Evolutionary conservation across 2,797 vertebrate species (phyloP), one percentile per base, ranked within the genome.

Genomic region (Synanceia verrucosa): DNA sequence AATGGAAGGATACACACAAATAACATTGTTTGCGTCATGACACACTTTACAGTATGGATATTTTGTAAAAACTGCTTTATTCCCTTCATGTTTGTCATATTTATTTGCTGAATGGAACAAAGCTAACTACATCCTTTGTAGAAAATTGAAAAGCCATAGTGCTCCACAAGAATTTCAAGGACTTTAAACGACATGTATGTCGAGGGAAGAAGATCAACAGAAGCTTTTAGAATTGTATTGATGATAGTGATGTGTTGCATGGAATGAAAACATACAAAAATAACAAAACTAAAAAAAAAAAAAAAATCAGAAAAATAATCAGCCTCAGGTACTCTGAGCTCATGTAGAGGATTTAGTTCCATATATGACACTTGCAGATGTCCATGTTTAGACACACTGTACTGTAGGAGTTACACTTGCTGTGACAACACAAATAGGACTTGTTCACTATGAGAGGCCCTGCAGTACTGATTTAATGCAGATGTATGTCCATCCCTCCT

Each of bases 391-490:
- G 88, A 43, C 83, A 55, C 47, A 6, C n/a, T n/a, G 46, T 3
- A 0, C 28, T 31, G 64, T 39, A 69, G 57, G 41, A n/a, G 44
- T 10, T 29, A 56, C 8, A 64, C 48, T 14, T 12, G 31, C 73
- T 57, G 3, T 26, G 18, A 28, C 65, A 21, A 7, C 85, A 82
- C 62, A 68, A 84, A 76, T 78, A 84, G 84, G 83, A 82, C 55
- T 71, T 88, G 82, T 90, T 89, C 83, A 84, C 19, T n/a, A n/a
- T n/a, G n/a, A 75, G 74, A 46, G 75, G 63, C 41, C 4, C 34
- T 19, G 41, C 23, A 21, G 69, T 5, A 14, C 44, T 50, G 75
- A 78, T 73, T 52, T 65, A 47, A 3, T n/a, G 23, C 67, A 79
- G 72, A 70, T 21, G 16, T 18, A 5, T 21, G 4, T 72, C 58